These are phyloP conservation scores for Bilobella aurantiaca DNA, from an alignment of 1,140 invertebrate genomes.

Conservation along the genomic window DNA sequence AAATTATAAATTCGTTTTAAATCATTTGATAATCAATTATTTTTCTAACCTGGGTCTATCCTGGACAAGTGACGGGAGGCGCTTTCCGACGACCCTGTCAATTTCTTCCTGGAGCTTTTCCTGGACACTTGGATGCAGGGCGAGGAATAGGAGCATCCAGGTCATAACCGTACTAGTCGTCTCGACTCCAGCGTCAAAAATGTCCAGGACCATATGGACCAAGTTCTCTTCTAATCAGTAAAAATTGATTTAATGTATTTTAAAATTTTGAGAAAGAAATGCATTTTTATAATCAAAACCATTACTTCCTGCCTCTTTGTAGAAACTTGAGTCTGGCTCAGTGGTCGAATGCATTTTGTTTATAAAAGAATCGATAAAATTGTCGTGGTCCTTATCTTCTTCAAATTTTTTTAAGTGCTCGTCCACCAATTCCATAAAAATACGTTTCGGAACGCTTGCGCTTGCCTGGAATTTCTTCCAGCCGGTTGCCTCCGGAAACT, in stretches of 20 bases:
- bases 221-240: constrained; percentile 3
- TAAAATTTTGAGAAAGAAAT: neutral
- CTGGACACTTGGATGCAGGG: constrained; percentile 41
- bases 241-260: neutral
- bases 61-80: neutral
- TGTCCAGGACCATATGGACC: constrained; percentile 8
- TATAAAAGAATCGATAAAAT: constrained; percentile 25
- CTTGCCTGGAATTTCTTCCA: neutral
- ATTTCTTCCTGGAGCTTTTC: constrained; percentile 42
- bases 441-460: neutral
- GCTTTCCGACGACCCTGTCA: neutral
- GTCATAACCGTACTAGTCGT: constrained; percentile 41
- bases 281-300: too few relatives aligned
- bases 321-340: constrained; percentile 27
- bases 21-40: neutral
- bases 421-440: neutral
- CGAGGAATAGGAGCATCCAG: constrained; percentile 38
- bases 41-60: neutral
- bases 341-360: constrained; percentile 22
- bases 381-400: constrained; percentile 6
- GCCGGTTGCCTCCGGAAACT: neutral
- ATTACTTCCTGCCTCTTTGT: neutral
- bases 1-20: neutral
- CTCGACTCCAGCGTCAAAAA: constrained; percentile 42
- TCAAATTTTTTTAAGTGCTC: constrained; percentile 1